phyloP scores from a whole-genome alignment of 2,113 vertebrate genomes.

The Heloderma charlesbogerti region DNA sequence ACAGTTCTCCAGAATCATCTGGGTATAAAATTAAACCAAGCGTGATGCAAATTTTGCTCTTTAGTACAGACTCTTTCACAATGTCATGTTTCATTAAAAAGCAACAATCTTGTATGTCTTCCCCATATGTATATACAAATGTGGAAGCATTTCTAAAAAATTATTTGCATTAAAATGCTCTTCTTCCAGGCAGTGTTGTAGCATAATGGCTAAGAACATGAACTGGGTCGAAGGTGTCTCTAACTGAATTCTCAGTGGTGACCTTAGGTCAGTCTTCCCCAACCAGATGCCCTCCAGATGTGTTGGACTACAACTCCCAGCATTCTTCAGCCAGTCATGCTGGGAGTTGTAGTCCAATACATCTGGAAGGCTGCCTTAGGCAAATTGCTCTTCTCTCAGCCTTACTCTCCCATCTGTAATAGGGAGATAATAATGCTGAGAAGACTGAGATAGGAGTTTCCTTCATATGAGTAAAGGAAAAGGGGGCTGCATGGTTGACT shows the following conservation, averaged over 20 bases:
- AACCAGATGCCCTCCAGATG: neutral
- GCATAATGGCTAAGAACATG: neutral
- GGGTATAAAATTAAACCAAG: neutral
- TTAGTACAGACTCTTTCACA: neutral
- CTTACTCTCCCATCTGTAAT: neutral
- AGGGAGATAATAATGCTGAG: neutral
- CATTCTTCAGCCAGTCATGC: neutral
- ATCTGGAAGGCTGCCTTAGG: neutral
- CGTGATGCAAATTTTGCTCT: neutral
- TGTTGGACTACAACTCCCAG: neutral
- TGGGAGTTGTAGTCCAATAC: neutral
- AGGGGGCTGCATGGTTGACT: neutral
- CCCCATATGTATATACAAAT: neutral
- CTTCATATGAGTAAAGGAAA: neutral
- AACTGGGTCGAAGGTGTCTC: neutral
- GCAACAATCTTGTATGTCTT: neutral
- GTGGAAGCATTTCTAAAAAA: neutral
- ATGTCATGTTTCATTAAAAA: neutral
- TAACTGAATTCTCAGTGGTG: neutral
- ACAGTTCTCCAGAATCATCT: neutral
- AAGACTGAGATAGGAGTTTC: neutral
- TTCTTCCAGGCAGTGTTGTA: neutral
- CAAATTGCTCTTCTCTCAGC: neutral
- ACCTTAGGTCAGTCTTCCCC: neutral
- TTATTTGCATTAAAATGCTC: neutral